Base-by-base conservation (phyloP, 2,888 invertebrate genomes). In the Alsophila aescularia region DNA sequence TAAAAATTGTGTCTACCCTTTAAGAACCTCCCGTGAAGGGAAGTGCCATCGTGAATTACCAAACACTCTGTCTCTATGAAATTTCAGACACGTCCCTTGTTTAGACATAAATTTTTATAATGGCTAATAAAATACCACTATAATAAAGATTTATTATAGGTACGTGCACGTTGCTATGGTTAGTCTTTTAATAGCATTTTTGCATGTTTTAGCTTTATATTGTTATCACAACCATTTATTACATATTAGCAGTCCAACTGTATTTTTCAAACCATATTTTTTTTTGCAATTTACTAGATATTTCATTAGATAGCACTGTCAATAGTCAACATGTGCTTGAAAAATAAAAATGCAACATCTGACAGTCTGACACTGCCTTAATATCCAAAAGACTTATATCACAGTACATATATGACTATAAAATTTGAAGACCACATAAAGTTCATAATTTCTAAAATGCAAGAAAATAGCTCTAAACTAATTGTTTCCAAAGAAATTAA, bases 91-190 rank as follows among this genome's bases (percentile, higher is more conserved):
- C 41, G 36, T 42, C 18, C 36, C 13, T 32, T 14, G 9, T 6
- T 7, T 5, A 18, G 18, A 18, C 18, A 18, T 27, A 27, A 7
- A 2, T 27, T 27, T 27, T 27, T 9, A 27, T 27, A 8, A 29
- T n/a, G n/a, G 10, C 10, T 10, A n/a, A 29, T 29, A n/a, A n/a
- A 29, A n/a, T 29, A n/a, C 10, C 29, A 54, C 49, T 44, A 44
- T 49, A 44, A 54, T 49, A 43, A 39, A 13, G 29, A 44, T 54
- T 53, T 49, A 44, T 43, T 14, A 54, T 13, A 31, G 27, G 42
- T 49, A 35, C 43, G 18, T 34, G 21, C 44, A 54, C 49, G 54
- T 42, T 36, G 15, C 10, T 15, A 41, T n/a, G 2, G 24, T 1
- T n/a, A 8, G 7, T 24, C 7, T 43, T 54, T 39, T 54, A 54